Evolutionary conservation across 2,113 vertebrate species (phyloP).

Genomic region (Ptychochromis oligacanthus): DNA sequence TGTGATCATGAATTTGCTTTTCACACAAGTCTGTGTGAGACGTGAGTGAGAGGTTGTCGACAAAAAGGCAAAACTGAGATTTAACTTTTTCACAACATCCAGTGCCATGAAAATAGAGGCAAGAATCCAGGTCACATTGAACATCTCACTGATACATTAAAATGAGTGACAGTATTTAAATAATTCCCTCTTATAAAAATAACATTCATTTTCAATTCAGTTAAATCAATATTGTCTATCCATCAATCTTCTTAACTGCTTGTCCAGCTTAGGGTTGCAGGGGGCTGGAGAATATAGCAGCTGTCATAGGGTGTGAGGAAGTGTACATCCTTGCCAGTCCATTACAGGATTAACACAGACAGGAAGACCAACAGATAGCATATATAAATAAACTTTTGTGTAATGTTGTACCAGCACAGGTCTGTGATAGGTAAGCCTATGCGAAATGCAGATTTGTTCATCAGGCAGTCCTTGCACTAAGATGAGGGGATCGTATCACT

Average conservation of each 20-base stretch:
- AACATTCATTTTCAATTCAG: neutral
- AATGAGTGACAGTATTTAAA: neutral
- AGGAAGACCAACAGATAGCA: neutral
- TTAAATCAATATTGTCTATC: neutral
- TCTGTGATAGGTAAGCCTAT: neutral
- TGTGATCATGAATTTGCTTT: constrained; percentile 19
- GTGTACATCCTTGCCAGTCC: neutral
- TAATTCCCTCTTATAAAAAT: neutral
- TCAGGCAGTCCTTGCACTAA: neutral
- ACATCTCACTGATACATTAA: neutral
- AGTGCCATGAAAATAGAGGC: neutral
- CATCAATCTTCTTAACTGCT: neutral
- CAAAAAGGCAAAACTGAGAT: neutral
- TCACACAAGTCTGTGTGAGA: neutral
- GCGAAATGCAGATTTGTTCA: constrained; percentile 23
- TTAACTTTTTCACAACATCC: neutral
- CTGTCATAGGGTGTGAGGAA: neutral
- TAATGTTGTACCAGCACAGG: neutral
- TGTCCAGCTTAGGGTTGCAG: neutral
- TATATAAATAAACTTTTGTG: neutral
- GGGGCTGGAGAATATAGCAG: neutral
- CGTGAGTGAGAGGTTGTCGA: constrained; percentile 1
- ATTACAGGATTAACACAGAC: neutral
- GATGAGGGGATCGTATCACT: neutral
- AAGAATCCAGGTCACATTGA: neutral